These are phyloP conservation scores for Mionectes macconnelli DNA, from an alignment of 2,113 vertebrate species.

Conservation along the genomic window DNA sequence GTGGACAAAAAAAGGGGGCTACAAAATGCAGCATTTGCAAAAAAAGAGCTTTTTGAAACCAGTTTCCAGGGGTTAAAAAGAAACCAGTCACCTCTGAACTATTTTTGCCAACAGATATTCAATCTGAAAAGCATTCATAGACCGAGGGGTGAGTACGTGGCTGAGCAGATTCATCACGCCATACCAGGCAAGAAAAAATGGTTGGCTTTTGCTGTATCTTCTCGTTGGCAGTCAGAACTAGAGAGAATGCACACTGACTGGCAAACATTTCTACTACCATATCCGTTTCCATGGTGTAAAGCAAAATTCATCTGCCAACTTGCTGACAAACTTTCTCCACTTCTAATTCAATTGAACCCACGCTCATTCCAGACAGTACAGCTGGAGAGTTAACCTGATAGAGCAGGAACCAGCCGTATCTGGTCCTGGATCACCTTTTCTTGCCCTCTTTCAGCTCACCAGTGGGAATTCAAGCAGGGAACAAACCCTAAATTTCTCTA, in stretches of 20 bases:
- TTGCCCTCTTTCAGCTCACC: constrained; percentile 17
- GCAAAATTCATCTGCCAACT: constrained; percentile 35
- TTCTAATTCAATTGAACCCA: constrained; percentile 17
- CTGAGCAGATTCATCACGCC: not conserved
- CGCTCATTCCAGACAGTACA: not conserved
- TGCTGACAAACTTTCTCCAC: constrained; percentile 35
- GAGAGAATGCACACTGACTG: not conserved
- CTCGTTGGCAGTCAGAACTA: not conserved
- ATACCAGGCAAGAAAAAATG: not conserved
- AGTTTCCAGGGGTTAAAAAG: constrained; percentile 12
- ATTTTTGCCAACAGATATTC: not conserved
- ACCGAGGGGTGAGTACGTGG: not conserved
- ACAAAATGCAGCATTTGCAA: constrained; percentile 7
- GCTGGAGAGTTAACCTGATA: constrained; percentile 27
- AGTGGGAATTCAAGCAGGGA: constrained; percentile 10
- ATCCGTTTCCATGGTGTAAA: constrained; percentile 25
- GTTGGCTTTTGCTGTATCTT: not conserved
- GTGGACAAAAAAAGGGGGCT: not conserved
- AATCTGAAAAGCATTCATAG: not conserved
- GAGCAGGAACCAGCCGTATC: constrained; percentile 8
- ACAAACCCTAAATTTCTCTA: not conserved
- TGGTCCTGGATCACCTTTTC: constrained; percentile 44
- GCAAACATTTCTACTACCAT: not conserved
- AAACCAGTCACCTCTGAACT: constrained; percentile 6
- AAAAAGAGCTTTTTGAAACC: not conserved